These are phyloP conservation scores for Phylloscopus trochiloides DNA, from an alignment of 2,113 vertebrate species.

Conservation along the genomic window DNA sequence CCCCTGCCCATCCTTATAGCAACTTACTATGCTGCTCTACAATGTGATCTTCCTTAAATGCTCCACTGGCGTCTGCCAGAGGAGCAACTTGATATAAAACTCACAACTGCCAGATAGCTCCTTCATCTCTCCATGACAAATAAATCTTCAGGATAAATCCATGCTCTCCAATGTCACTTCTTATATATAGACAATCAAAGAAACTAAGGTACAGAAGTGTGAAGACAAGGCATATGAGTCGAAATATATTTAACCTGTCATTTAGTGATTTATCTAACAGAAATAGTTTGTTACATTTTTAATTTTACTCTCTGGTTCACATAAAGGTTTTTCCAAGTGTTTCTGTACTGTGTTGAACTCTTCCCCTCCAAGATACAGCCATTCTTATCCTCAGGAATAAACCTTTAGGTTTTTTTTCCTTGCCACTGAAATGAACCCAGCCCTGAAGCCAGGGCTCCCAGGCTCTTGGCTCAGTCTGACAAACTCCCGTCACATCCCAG, in stretches of 20 bases:
- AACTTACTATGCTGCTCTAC: background rate
- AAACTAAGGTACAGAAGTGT: background rate
- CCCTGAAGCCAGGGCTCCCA: background rate
- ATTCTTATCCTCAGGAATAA: background rate
- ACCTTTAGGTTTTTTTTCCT: background rate
- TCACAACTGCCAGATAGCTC: background rate
- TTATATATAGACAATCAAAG: conserved; percentile 44
- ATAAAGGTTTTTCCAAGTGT: background rate
- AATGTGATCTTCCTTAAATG: background rate
- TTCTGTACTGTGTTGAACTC: background rate
- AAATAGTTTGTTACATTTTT: background rate
- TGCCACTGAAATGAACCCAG: background rate
- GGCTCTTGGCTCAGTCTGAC: background rate
- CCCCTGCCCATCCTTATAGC: background rate
- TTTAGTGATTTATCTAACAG: background rate
- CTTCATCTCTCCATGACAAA: conserved; percentile 9
- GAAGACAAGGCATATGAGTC: background rate
- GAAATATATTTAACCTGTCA: background rate
- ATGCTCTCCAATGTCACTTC: conserved; percentile 32
- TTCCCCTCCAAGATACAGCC: background rate
- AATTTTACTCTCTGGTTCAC: background rate
- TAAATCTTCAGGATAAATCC: conserved; percentile 29
- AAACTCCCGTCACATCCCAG: accelerated
- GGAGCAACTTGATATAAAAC: background rate
- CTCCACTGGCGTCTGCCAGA: background rate